A percentile compares a stretch with the other conserved stretches of the same genome.
phyloP scores from a whole-genome alignment of 2,888 invertebrate genomes.

The Drosophila koepferae region DNA sequence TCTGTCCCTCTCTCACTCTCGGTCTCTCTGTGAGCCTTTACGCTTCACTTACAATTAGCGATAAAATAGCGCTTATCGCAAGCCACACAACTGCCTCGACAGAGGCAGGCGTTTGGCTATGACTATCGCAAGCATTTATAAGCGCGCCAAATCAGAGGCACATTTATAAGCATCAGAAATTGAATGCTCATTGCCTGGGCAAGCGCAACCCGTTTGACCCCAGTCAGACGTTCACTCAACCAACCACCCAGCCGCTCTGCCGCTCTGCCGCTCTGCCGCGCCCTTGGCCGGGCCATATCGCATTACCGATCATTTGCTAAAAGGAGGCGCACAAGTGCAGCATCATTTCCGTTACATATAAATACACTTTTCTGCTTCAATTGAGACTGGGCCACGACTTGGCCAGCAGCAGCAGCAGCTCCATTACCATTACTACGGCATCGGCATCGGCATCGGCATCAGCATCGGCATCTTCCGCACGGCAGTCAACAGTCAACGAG shows the following conservation, averaged over 20 bases:
- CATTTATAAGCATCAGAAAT: constrained; percentile 44
- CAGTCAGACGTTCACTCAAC: neutral
- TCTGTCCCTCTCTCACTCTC: too few relatives aligned
- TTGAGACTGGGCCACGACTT: constrained; percentile 70
- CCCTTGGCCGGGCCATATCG: constrained; percentile 33
- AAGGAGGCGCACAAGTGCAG: constrained; percentile 74
- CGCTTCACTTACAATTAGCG: constrained; percentile 73
- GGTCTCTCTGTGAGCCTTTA: constrained; percentile 17
- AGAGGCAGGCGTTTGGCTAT: constrained; percentile 13
- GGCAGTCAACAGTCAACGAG: constrained; percentile 79
- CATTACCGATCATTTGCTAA: constrained; percentile 67
- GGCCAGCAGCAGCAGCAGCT: constrained; percentile 43
- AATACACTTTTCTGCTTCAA: constrained; percentile 78
- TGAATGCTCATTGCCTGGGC: constrained; percentile 39
- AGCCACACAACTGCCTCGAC: constrained; percentile 39
- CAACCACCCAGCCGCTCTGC: neutral
- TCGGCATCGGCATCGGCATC: constrained; percentile 16
- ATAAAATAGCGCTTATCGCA: constrained; percentile 70
- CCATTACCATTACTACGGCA: constrained; percentile 12
- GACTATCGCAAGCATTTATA: constrained; percentile 66
- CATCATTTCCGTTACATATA: constrained; percentile 80
- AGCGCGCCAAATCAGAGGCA: constrained; percentile 62
- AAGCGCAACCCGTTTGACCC: constrained; percentile 52
- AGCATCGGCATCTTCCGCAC: constrained; percentile 67
- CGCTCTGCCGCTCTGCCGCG: neutral